These are phyloP conservation scores for Drosophila triauraria DNA, from an alignment of 1,140 invertebrate species.

Conservation along the genomic window DNA sequence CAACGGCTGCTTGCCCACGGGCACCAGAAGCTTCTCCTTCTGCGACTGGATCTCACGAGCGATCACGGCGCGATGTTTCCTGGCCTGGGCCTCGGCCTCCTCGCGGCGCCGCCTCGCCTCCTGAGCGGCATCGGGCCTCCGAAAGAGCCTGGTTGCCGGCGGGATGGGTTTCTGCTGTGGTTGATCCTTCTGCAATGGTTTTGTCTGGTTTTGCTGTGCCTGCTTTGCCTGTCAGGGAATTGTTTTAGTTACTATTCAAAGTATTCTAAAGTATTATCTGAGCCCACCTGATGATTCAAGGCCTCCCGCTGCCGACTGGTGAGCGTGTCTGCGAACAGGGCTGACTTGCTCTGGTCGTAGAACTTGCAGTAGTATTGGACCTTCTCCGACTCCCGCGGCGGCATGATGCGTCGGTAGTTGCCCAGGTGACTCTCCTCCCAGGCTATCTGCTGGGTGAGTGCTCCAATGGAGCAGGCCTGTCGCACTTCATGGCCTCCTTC, in stretches of 20 bases:
- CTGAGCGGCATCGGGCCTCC: not conserved
- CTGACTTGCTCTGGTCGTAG: slow-evolving; percentile 89
- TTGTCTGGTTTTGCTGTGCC: not conserved
- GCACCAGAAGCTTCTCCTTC: slow-evolving; percentile 31
- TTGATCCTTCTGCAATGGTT: slow-evolving; percentile 6
- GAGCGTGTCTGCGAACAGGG: slow-evolving; percentile 90
- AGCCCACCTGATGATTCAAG: slow-evolving; percentile 12
- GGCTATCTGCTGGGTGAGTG: slow-evolving; percentile 88
- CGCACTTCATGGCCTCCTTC: not conserved
- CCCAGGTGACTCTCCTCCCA: slow-evolving; percentile 93
- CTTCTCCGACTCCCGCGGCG: slow-evolving; percentile 54
- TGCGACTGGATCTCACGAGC: slow-evolving; percentile 35
- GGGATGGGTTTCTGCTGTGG: not conserved
- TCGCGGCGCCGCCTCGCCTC: not conserved
- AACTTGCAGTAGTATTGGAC: slow-evolving; percentile 79
- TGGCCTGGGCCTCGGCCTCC: slow-evolving; percentile 22
- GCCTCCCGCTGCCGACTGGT: slow-evolving; percentile 84
- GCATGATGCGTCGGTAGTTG: slow-evolving; percentile 87
- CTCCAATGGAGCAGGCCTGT: slow-evolving; percentile 68
- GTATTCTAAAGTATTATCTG: too few relatives aligned
- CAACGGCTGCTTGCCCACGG: slow-evolving; percentile 11
- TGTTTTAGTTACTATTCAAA: too few relatives aligned
- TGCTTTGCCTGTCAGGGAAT: slow-evolving; percentile 8
- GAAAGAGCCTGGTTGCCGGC: not conserved
- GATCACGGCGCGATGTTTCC: slow-evolving; percentile 38